Conservation (phyloP, 1,140 invertebrate species). For the Hypothenemus hampei region DNA sequence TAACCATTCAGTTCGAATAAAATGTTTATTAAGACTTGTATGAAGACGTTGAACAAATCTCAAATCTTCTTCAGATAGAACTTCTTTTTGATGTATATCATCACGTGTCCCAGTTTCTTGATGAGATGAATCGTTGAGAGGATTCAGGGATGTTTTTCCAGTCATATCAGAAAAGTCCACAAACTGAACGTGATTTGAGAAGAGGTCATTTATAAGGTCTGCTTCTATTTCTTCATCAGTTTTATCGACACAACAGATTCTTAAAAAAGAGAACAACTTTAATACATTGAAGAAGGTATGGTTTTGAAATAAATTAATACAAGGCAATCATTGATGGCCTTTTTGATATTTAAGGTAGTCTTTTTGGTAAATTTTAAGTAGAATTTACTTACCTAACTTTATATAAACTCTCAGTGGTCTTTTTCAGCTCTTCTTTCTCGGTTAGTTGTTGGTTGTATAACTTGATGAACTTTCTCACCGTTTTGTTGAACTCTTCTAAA, state of each 20-base stretch:
- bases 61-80: slow-evolving; percentile 55
- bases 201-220: slow-evolving; percentile 66
- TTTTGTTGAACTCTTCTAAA: slow-evolving; percentile 51
- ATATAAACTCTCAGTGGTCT: slow-evolving; percentile 77
- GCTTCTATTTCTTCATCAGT: slow-evolving; percentile 71
- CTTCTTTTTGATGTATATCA: too few species aligned
- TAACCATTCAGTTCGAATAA: slow-evolving; percentile 57
- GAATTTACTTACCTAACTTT: slow-evolving; percentile 57
- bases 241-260: slow-evolving; percentile 55
- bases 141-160: not conserved
- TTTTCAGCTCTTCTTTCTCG: slow-evolving; percentile 59
- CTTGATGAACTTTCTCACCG: slow-evolving; percentile 57
- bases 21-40: slow-evolving; percentile 53
- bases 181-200: slow-evolving; percentile 72
- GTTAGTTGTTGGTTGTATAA: slow-evolving; percentile 74
- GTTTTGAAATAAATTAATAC: too few species aligned
- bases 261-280: too few species aligned
- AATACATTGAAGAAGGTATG: too few species aligned
- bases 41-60: slow-evolving; percentile 55
- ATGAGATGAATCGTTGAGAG: slow-evolving; percentile 31
- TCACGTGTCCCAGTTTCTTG: slow-evolving; percentile 16
- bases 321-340: too few species aligned
- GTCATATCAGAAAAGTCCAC: slow-evolving; percentile 57
- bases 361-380: not conserved
- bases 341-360: not conserved